Percentiles rank a stretch among this genome's conserved stretches.
Conservation (phyloP, 2,113 vertebrate species). For the Ceyx cyanopectus region DNA sequence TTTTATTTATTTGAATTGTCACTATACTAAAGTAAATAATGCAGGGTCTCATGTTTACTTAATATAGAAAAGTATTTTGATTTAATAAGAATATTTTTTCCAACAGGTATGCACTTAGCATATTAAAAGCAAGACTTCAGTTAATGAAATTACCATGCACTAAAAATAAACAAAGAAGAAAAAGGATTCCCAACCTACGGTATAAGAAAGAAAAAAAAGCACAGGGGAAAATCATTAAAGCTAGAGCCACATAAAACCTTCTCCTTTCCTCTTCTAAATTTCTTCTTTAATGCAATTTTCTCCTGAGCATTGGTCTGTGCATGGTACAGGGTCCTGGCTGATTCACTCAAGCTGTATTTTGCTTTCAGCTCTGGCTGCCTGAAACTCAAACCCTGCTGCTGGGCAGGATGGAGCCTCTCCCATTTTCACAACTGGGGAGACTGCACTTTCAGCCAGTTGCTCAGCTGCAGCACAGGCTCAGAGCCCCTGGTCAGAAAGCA, state of each 20-base stretch:
- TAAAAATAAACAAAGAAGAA: background rate
- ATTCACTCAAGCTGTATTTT: constrained; percentile 2
- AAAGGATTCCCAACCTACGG: background rate
- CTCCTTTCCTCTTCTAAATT: background rate
- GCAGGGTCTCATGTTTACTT: background rate
- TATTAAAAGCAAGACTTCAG: background rate
- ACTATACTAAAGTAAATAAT: constrained; percentile 30
- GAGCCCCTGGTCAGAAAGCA: background rate
- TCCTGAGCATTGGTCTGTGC: background rate
- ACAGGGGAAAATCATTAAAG: background rate
- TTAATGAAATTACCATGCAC: background rate
- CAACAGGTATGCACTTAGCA: background rate
- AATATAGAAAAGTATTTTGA: background rate
- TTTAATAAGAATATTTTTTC: background rate
- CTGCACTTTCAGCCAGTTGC: background rate
- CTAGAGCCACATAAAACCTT: background rate
- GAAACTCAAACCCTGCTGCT: constrained; percentile 5
- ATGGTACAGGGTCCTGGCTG: background rate
- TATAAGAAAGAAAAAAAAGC: background rate
- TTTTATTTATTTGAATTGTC: constrained; percentile 48
- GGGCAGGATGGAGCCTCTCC: constrained; percentile 24
- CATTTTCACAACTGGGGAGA: background rate
- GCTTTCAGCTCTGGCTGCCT: background rate
- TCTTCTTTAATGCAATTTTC: constrained; percentile 17
- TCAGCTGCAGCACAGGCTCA: background rate